Evolutionary conservation across 1,140 invertebrate species (phyloP).

Genomic region (Trachelipus rathkii): DNA sequence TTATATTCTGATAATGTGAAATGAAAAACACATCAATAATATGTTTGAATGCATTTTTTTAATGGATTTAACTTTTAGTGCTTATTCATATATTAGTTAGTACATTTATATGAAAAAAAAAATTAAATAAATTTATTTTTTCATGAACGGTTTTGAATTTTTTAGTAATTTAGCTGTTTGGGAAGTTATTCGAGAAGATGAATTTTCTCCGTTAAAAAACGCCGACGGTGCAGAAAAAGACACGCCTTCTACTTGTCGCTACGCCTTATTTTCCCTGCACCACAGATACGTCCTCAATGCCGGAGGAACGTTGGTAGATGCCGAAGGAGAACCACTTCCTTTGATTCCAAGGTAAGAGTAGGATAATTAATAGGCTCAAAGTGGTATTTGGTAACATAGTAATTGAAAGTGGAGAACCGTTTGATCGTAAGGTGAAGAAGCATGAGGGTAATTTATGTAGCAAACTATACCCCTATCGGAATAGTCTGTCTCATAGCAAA

Average conservation of each 20-base stretch:
- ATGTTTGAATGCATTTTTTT: too few species aligned
- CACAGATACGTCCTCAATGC: constrained; percentile 75
- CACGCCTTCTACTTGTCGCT: constrained; percentile 78
- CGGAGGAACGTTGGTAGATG: constrained; percentile 65
- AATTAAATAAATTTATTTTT: too few species aligned
- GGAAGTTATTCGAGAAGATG: constrained; percentile 85
- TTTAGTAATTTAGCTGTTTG: constrained; percentile 79
- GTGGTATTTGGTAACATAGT: too few species aligned
- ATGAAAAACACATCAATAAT: too few species aligned
- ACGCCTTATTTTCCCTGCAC: constrained; percentile 76
- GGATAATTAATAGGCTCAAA: neutral
- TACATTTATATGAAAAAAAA: too few species aligned
- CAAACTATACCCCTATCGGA: too few species aligned
- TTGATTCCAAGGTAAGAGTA: constrained; percentile 54
- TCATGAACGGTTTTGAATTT: constrained; percentile 28
- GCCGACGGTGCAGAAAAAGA: constrained; percentile 79
- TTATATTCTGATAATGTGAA: too few species aligned
- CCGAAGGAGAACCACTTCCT: constrained; percentile 53
- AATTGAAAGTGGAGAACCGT: too few species aligned
- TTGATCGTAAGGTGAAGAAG: too few species aligned
- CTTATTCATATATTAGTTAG: too few species aligned
- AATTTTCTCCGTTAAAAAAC: constrained; percentile 97
- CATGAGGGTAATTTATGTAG: too few species aligned
- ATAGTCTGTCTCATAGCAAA: neutral
- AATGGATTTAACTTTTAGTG: too few species aligned